phyloP scores from a whole-genome alignment of 2,888 invertebrate species.

The Tenthredo notha region DNA sequence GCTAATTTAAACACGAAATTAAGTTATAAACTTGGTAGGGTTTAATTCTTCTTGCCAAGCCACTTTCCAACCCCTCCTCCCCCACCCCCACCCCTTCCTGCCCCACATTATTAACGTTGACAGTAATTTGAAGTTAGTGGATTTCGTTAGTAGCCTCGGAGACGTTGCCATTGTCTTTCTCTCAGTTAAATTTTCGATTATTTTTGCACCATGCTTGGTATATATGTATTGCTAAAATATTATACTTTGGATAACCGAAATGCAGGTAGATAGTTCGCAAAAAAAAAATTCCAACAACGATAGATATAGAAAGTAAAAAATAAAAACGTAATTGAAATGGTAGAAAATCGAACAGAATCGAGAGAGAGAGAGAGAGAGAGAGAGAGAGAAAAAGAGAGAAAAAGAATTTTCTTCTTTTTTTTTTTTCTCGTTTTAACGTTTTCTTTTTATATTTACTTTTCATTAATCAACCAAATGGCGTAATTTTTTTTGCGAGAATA shows the following conservation, averaged over 20 bases:
- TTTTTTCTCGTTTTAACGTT: neutral
- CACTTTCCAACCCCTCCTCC: neutral
- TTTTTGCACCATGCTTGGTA: neutral
- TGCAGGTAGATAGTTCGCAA: neutral
- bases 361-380: neutral
- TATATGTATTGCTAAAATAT: neutral
- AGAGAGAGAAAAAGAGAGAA: neutral
- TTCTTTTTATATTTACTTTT: neutral
- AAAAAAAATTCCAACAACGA: neutral
- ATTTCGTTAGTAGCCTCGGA: conserved; percentile 11
- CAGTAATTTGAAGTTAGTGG: conserved; percentile 27
- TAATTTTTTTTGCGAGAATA: too few relatives aligned
- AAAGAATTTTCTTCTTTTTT: neutral
- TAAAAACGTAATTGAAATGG: neutral
- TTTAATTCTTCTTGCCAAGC: conserved; percentile 20
- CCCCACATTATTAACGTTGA: conserved; percentile 22
- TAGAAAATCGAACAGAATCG: neutral
- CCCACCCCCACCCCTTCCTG: too few relatives aligned
- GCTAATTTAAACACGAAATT: neutral
- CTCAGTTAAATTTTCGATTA: neutral
- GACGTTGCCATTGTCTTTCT: neutral
- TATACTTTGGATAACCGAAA: too few relatives aligned
- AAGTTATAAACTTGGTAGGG: conserved; percentile 24
- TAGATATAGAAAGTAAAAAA: neutral
- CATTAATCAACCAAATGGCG: neutral